A percentile compares a stretch with the other conserved stretches of the same genome.
Conservation (phyloP, 1,140 invertebrate species). For the Drosophila melanica region DNA sequence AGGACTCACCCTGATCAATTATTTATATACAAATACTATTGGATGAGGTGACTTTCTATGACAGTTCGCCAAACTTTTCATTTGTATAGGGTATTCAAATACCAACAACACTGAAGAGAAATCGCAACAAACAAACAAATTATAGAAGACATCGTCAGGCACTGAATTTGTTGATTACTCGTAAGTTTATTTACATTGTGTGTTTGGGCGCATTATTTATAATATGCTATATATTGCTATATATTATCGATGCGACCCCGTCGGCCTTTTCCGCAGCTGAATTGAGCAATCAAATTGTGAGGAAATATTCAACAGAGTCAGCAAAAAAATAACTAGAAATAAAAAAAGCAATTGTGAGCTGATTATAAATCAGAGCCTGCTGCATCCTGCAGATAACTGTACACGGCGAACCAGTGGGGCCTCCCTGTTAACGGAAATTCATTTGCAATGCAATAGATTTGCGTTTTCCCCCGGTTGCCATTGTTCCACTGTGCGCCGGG, state of each 20-base stretch:
- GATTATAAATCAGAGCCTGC: slow-evolving; percentile 15
- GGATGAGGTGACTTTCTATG: too few relatives aligned
- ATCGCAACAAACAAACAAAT: slow-evolving; percentile 14
- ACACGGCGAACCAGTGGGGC: not conserved
- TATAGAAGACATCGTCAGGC: slow-evolving; percentile 4
- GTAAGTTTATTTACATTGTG: slow-evolving; percentile 17
- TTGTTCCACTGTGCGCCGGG: slow-evolving; percentile 26
- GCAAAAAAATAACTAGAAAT: not conserved
- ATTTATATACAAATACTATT: too few relatives aligned
- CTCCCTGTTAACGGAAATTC: slow-evolving; percentile 27
- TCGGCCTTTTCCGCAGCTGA: slow-evolving; percentile 32
- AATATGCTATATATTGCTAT: slow-evolving; percentile 11
- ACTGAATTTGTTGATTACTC: slow-evolving; percentile 34
- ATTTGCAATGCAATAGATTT: slow-evolving; percentile 58
- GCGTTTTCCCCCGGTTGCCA: slow-evolving; percentile 19
- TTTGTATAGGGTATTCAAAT: not conserved
- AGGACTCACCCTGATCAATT: too few relatives aligned
- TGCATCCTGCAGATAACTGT: slow-evolving; percentile 27
- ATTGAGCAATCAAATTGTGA: slow-evolving; percentile 43
- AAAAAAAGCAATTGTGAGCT: not conserved
- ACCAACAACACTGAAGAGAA: slow-evolving; percentile 12
- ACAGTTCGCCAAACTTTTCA: not conserved
- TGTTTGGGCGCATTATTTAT: not conserved
- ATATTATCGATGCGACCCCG: slow-evolving; percentile 57
- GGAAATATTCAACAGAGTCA: slow-evolving; percentile 26